These are phyloP conservation scores for Elegia similella DNA, from an alignment of 2,888 invertebrate species.

Conservation along the genomic window DNA sequence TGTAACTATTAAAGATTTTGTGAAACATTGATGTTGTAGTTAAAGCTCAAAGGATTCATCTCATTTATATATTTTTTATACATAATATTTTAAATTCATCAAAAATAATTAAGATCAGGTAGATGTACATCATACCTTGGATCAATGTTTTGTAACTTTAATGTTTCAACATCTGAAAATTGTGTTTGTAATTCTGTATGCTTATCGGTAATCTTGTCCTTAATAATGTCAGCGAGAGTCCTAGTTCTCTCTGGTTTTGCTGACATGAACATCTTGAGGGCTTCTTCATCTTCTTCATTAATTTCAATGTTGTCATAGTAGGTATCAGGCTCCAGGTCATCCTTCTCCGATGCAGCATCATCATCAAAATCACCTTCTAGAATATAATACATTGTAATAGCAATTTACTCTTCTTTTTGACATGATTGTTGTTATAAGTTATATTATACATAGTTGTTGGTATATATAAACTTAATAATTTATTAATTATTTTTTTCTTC, in stretches of 20 bases:
- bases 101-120: too few species aligned
- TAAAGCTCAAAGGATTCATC: too few species aligned
- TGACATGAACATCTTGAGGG: conserved; percentile 89
- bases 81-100: too few species aligned
- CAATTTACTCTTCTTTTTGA: too few species aligned
- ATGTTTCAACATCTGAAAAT: conserved; percentile 88
- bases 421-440: too few species aligned
- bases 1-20: too few species aligned
- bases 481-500: neutral
- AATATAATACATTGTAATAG: too few species aligned
- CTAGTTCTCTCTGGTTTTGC: conserved; percentile 78
- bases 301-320: conserved; percentile 89
- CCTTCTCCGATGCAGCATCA: conserved; percentile 77
- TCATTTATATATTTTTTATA: too few species aligned
- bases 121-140: too few species aligned
- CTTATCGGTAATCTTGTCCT: conserved; percentile 96
- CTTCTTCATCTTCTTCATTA: conserved; percentile 93
- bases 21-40: too few species aligned
- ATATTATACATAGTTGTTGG: too few species aligned
- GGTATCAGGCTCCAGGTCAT: conserved; percentile 80
- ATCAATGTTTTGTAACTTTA: conserved; percentile 92
- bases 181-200: conserved; percentile 93
- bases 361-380: conserved; percentile 64
- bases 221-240: conserved; percentile 94
- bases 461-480: neutral